Evolutionary conservation across 2,797 vertebrate species (phyloP).

Genomic region (Spheniscus humboldti): DNA sequence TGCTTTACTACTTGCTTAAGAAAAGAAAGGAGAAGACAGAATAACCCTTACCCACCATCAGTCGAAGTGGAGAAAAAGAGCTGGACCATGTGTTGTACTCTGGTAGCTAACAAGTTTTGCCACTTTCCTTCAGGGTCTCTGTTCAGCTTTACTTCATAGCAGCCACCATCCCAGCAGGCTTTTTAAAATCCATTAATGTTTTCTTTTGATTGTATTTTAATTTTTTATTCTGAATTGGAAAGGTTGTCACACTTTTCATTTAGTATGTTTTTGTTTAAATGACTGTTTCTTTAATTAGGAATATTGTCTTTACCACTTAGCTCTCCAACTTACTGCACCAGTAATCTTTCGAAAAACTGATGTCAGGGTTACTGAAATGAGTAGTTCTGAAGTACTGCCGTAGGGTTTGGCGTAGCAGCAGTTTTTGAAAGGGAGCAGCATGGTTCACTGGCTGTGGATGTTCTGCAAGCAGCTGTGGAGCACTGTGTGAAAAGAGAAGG

Average conservation of each 20-base stretch:
- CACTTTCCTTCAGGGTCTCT: not conserved
- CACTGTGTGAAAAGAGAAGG: not conserved
- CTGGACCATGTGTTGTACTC: not conserved
- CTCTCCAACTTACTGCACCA: not conserved
- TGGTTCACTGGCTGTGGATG: not conserved
- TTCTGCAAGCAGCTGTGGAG: not conserved
- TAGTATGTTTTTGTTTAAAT: not conserved
- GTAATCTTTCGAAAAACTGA: not conserved
- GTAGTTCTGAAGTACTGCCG: not conserved
- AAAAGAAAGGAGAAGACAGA: not conserved
- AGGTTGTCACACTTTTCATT: not conserved
- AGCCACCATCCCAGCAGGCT: not conserved
- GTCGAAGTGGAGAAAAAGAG: not conserved
- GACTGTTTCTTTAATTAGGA: not conserved
- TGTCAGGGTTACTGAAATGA: slow-evolving; percentile 20
- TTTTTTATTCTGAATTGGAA: not conserved
- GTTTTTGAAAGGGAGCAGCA: not conserved
- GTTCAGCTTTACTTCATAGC: not conserved
- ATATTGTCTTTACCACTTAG: not conserved
- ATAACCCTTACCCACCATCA: not conserved
- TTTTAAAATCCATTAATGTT: not conserved
- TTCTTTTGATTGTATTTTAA: not conserved
- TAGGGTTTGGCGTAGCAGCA: not conserved
- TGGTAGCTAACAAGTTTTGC: not conserved
- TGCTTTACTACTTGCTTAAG: not conserved